Conservation (phyloP, 2,113 vertebrate genomes). For the Oxyruncus cristatus region DNA sequence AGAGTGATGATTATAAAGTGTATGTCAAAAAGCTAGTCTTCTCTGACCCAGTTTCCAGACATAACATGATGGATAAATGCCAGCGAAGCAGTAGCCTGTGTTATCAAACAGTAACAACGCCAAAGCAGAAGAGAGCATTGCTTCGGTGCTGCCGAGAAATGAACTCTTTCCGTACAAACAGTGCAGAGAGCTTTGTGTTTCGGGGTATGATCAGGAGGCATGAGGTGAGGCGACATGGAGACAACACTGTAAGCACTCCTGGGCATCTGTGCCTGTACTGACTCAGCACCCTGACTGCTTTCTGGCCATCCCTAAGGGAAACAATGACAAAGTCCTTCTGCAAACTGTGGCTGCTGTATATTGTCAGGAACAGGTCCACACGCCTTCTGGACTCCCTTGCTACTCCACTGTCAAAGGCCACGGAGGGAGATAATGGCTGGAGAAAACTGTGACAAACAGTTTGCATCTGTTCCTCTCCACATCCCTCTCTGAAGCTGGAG, state of each 20-base stretch:
- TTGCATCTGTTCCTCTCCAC: neutral
- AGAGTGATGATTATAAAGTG: conserved; percentile 36
- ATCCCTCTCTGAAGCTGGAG: neutral
- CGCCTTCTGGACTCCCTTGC: neutral
- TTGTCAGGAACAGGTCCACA: neutral
- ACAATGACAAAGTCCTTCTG: neutral
- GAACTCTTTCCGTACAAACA: rapidly evolving
- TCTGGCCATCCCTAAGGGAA: neutral
- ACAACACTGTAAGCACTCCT: neutral
- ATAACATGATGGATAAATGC: conserved; percentile 2
- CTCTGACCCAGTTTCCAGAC: conserved; percentile 39
- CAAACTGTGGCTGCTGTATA: neutral
- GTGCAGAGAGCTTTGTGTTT: neutral
- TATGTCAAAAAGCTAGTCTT: conserved; percentile 55
- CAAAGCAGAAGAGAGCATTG: neutral
- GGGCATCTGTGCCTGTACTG: neutral
- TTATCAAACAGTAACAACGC: neutral
- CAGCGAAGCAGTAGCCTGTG: neutral
- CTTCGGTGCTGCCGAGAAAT: neutral
- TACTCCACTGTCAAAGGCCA: neutral
- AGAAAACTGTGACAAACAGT: neutral
- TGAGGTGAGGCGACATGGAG: neutral
- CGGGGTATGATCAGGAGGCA: neutral
- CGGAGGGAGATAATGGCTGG: neutral
- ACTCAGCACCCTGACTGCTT: neutral